Evolutionary conservation across 2,113 vertebrate genomes (phyloP).

Genomic region (Larimichthys polyactis): DNA sequence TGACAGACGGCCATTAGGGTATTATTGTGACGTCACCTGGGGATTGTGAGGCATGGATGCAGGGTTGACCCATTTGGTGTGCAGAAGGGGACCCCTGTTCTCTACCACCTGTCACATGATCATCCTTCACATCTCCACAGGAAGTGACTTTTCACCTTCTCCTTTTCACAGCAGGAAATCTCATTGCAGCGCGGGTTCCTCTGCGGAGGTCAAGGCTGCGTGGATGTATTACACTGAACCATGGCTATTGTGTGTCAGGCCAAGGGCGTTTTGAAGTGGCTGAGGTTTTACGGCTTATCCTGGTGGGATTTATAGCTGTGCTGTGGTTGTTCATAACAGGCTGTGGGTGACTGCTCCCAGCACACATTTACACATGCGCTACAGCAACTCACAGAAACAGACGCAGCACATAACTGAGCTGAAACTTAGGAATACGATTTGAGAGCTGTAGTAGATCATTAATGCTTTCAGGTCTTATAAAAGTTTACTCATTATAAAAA

Average conservation of each 20-base stretch:
- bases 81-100: slow-evolving; percentile 13
- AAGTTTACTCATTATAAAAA: slow-evolving; percentile 32
- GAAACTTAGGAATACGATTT: slow-evolving; percentile 1
- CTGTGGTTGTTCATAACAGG: slow-evolving; percentile 30
- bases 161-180: slow-evolving; percentile 26
- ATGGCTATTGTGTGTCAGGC: slow-evolving; percentile 52
- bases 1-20: slow-evolving; percentile 74
- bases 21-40: slow-evolving; percentile 70
- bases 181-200: slow-evolving; percentile 21
- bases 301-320: slow-evolving; percentile 52
- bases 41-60: slow-evolving; percentile 58
- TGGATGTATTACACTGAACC: slow-evolving; percentile 25
- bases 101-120: neutral
- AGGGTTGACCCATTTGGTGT: slow-evolving; percentile 66
- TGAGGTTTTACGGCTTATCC: slow-evolving; percentile 62
- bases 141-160: slow-evolving; percentile 58
- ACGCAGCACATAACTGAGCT: slow-evolving; percentile 6
- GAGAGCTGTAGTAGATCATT: neutral
- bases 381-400: slow-evolving; percentile 22
- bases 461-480: slow-evolving; percentile 12
- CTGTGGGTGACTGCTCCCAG: slow-evolving; percentile 32
- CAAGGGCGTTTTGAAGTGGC: slow-evolving; percentile 60
- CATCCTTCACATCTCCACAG: slow-evolving; percentile 26
- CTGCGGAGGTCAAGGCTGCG: slow-evolving; percentile 23
- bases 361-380: slow-evolving; percentile 17